These are phyloP conservation scores for Apis florea DNA, from an alignment of 1,140 invertebrate genomes.

Conservation along the genomic window DNA sequence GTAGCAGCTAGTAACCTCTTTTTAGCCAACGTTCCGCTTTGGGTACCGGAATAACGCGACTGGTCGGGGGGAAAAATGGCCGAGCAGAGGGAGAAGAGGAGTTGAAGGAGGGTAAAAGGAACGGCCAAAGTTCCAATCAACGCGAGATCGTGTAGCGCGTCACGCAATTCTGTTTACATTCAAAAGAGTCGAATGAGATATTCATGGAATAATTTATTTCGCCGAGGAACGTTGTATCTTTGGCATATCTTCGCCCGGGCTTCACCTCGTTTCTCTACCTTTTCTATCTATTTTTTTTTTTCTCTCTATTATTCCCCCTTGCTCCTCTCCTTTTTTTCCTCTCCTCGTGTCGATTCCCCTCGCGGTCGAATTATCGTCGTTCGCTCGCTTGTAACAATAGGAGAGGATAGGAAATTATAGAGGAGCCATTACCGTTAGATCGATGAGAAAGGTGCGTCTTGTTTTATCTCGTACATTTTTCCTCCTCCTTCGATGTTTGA, in stretches of 20 bases:
- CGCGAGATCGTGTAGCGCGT: slow-evolving; percentile 39
- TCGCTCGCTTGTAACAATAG: too few relatives aligned
- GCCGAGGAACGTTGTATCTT: slow-evolving; percentile 10
- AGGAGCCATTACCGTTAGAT: too few relatives aligned
- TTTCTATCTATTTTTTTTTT: background rate
- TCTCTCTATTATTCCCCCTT: background rate
- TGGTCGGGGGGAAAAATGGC: slow-evolving; percentile 2
- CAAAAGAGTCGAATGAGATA: slow-evolving; percentile 57
- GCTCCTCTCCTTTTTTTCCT: too few relatives aligned
- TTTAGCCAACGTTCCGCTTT: slow-evolving; percentile 49
- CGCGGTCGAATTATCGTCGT: too few relatives aligned
- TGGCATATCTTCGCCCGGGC: background rate
- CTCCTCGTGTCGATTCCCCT: too few relatives aligned
- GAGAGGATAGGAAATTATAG: too few relatives aligned
- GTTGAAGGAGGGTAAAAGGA: background rate
- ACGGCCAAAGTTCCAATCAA: slow-evolving; percentile 49
- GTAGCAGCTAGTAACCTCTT: slow-evolving; percentile 32
- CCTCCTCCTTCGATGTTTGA: too few relatives aligned
- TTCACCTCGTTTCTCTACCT: background rate
- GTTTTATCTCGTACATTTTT: background rate
- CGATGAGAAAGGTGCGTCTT: too few relatives aligned
- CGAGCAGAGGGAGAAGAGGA: background rate
- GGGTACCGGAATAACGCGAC: slow-evolving; percentile 31
- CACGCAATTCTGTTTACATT: slow-evolving; percentile 53
- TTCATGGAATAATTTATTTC: slow-evolving; percentile 65